These are phyloP conservation scores for Chrysodeixis includens DNA, from an alignment of 2,888 invertebrate species.

Conservation along the genomic window DNA sequence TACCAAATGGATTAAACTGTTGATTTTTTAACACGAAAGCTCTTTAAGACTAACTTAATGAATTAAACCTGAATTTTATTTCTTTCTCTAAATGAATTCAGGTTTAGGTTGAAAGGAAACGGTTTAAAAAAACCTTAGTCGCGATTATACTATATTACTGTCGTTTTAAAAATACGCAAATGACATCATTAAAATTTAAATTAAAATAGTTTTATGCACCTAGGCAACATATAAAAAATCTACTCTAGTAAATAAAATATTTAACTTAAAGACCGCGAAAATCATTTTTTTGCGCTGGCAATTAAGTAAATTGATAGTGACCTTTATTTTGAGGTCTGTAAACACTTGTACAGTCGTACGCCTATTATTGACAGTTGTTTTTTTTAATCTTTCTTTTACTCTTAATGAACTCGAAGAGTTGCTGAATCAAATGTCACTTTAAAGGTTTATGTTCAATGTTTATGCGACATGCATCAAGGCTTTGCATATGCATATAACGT, in stretches of 20 bases:
- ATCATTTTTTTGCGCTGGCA: slow-evolving; percentile 2
- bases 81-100: not conserved
- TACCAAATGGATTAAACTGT: not conserved
- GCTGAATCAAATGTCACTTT: slow-evolving; percentile 1
- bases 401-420: slow-evolving; percentile 3
- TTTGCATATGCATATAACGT: not conserved
- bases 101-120: no score
- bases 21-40: not conserved
- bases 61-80: not conserved
- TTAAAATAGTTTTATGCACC: no score
- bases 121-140: no score
- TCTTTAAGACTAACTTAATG: not conserved
- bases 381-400: no score
- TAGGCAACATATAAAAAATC: no score
- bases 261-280: not conserved
- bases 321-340: slow-evolving; percentile 6
- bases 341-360: slow-evolving; percentile 2
- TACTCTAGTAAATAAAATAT: not conserved
- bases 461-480: not conserved
- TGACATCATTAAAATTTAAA: no score
- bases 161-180: no score
- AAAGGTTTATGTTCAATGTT: not conserved
- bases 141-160: no score
- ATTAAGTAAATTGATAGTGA: slow-evolving; percentile 7
- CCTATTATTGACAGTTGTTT: slow-evolving; percentile 1